phyloP scores from a whole-genome alignment of 35 echinoderm and acorn worm genomes.

The Holothuria glaberrima region DNA sequence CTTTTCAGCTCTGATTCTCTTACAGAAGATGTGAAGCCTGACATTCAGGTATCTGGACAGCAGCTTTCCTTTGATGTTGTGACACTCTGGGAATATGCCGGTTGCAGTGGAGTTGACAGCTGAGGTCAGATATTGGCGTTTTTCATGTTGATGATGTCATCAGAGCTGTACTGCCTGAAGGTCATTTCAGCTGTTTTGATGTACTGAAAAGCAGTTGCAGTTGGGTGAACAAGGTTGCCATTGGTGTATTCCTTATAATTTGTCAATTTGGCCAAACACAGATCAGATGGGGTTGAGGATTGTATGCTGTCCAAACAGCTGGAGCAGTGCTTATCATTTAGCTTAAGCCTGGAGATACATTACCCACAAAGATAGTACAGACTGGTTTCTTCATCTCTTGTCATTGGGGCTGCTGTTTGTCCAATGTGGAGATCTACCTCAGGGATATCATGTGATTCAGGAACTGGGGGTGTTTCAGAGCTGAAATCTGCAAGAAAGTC shows the following conservation, averaged over 20 bases:
- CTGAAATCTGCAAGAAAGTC: slow-evolving; percentile 2
- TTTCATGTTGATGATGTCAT: neutral
- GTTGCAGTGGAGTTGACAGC: neutral
- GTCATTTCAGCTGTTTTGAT: neutral
- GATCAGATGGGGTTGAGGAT: neutral
- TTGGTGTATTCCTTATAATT: too few relatives aligned
- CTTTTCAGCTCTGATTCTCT: neutral
- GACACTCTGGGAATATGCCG: neutral
- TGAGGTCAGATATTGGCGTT: neutral
- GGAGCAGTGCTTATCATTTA: slow-evolving; percentile 12
- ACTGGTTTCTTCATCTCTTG: neutral
- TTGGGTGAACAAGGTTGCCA: too few relatives aligned
- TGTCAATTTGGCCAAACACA: too few relatives aligned
- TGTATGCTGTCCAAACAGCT: neutral
- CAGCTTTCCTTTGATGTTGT: slow-evolving; percentile 4
- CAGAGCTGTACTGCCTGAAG: neutral
- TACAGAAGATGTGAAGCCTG: neutral
- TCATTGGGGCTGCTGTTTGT: neutral
- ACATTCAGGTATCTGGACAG: neutral
- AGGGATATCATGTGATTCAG: neutral
- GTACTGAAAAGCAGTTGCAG: neutral
- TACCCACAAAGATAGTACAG: slow-evolving; percentile 7
- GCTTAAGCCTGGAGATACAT: slow-evolving; percentile 3
- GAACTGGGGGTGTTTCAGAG: neutral
- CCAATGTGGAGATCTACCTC: neutral